Evolutionary conservation across 2,113 vertebrate species (phyloP).

Genomic region (Pelodiscus sinensis): DNA sequence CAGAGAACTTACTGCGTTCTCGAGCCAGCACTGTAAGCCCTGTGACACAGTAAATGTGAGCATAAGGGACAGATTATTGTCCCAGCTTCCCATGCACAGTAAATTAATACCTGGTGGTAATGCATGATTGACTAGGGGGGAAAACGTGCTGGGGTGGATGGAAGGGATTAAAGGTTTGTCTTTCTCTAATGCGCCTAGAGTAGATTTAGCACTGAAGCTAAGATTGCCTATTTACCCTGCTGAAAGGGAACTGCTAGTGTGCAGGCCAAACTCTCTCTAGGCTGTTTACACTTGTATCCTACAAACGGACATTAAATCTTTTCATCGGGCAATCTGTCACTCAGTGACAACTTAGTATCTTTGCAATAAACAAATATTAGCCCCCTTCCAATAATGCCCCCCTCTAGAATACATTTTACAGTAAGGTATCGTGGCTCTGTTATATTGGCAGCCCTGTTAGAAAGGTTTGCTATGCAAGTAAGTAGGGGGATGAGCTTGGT

Average conservation of each 20-base stretch:
- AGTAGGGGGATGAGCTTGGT: background rate
- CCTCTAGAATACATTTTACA: background rate
- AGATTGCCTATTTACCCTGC: background rate
- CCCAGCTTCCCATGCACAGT: background rate
- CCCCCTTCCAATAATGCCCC: background rate
- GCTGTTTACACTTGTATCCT: fast-evolving
- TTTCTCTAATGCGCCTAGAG: background rate
- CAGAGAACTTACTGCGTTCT: background rate
- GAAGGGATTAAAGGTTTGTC: background rate
- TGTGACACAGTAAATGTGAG: background rate
- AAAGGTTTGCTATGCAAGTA: background rate
- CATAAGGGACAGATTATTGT: background rate
- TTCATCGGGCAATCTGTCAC: fast-evolving
- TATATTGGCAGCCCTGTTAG: background rate
- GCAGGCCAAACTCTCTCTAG: background rate
- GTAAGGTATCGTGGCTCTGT: background rate
- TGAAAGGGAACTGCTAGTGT: background rate
- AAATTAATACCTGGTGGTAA: background rate
- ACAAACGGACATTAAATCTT: no score
- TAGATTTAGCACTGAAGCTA: background rate
- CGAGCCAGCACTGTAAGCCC: background rate
- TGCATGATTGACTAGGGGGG: background rate
- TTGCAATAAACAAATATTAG: background rate
- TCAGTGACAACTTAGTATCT: background rate
- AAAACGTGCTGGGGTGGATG: background rate